These are phyloP conservation scores for Chirona hameri DNA, from an alignment of 2,888 invertebrate species.

Conservation along the genomic window DNA sequence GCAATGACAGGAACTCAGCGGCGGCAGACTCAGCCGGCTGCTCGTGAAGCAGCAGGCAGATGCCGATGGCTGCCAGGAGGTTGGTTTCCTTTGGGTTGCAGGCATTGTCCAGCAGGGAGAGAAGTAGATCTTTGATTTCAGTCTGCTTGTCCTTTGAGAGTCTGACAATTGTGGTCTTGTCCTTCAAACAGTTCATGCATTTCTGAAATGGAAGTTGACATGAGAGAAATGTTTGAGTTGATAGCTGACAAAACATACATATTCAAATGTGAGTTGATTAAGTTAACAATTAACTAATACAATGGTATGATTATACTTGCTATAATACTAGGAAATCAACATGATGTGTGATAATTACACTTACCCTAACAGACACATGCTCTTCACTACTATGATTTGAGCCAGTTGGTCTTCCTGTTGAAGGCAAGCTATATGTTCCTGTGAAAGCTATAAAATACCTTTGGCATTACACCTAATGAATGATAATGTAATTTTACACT, in stretches of 20 bases:
- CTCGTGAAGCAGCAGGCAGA: background rate
- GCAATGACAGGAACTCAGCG: background rate
- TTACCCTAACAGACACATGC: background rate
- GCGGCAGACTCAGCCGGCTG: background rate
- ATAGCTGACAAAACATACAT: background rate
- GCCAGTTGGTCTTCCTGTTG: too few species aligned
- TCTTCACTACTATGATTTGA: too few species aligned
- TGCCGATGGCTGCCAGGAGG: background rate
- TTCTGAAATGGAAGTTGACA: background rate
- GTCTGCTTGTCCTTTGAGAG: background rate
- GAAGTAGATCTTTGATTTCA: background rate
- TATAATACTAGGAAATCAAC: background rate
- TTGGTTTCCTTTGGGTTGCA: background rate
- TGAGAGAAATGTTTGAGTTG: background rate
- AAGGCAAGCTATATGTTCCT: too few species aligned
- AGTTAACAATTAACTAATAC: background rate
- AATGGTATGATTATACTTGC: background rate
- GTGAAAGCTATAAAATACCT: too few species aligned
- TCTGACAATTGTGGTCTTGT: background rate
- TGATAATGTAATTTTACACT: background rate
- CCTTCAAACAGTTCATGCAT: background rate
- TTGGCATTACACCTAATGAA: background rate
- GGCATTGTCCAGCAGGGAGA: background rate
- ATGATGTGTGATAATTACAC: background rate
- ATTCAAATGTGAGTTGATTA: background rate